Conservation (phyloP, 2,113 vertebrate genomes). For the Mustelus asterias region DNA sequence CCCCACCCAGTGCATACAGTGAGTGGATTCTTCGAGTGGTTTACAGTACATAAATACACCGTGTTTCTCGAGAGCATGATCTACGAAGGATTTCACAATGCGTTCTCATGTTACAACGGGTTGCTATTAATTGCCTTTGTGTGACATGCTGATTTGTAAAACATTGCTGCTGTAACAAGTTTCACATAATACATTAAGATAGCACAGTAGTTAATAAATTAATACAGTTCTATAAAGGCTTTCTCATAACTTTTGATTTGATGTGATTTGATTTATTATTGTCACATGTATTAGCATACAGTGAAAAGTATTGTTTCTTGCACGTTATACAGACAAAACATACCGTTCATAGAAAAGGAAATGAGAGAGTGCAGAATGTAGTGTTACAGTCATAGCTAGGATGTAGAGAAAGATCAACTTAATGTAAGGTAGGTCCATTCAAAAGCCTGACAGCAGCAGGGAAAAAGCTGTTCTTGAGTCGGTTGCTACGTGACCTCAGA, state of each 20-base stretch:
- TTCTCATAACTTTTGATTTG: neutral
- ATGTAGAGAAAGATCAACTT: too few relatives aligned
- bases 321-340: too few relatives aligned
- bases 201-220: neutral
- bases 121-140: slow-evolving; percentile 9
- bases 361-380: too few relatives aligned
- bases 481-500: too few relatives aligned
- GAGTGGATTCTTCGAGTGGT: slow-evolving; percentile 17
- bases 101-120: neutral
- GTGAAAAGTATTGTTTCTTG: too few relatives aligned
- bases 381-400: too few relatives aligned
- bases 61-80: neutral
- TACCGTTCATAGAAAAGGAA: too few relatives aligned
- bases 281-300: too few relatives aligned
- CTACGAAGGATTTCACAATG: slow-evolving; percentile 7
- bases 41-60: neutral
- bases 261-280: too few relatives aligned
- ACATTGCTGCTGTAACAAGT: neutral
- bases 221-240: neutral
- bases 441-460: too few relatives aligned
- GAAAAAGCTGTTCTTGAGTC: too few relatives aligned
- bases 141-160: slow-evolving; percentile 28
- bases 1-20: slow-evolving; percentile 11
- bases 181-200: slow-evolving; percentile 10
- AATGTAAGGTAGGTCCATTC: too few relatives aligned